Evolutionary conservation across 2,888 invertebrate species (phyloP).

Genomic region (Prosopocoilus inquinatus): DNA sequence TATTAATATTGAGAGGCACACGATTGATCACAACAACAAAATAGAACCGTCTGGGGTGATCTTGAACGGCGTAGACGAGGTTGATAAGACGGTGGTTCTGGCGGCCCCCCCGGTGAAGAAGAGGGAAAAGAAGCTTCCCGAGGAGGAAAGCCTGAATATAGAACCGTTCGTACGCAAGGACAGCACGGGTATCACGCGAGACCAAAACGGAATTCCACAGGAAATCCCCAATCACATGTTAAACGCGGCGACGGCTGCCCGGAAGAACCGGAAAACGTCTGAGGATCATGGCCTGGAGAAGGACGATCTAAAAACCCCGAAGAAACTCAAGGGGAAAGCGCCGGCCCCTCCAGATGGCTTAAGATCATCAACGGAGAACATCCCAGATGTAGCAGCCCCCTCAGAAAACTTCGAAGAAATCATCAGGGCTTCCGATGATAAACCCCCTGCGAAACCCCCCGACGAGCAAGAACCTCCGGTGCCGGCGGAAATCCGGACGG

Average conservation of each 20-base stretch:
- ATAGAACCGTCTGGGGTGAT: constrained; percentile 10
- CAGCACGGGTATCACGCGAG: constrained; percentile 60
- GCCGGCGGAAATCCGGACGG: constrained; percentile 15
- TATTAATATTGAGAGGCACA: constrained; percentile 38
- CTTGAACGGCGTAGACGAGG: constrained; percentile 50
- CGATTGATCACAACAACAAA: constrained; percentile 12
- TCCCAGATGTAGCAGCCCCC: constrained; percentile 45
- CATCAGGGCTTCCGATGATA: constrained; percentile 50
- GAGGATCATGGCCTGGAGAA: constrained; percentile 31
- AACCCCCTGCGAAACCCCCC: constrained; percentile 45
- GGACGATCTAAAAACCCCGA: constrained; percentile 50
- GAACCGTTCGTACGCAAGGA: constrained; percentile 45
- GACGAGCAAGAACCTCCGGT: constrained; percentile 11
- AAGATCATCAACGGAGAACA: constrained; percentile 13
- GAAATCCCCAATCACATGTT: constrained; percentile 71
- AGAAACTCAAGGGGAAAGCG: constrained; percentile 71
- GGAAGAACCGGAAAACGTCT: constrained; percentile 63
- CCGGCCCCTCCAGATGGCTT: constrained; percentile 61
- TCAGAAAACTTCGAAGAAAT: constrained; percentile 54
- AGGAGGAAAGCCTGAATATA: not conserved
- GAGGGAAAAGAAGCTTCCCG: constrained; percentile 44
- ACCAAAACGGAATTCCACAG: constrained; percentile 63
- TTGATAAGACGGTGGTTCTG: constrained; percentile 50
- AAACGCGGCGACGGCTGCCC: constrained; percentile 69
- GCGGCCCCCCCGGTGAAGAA: constrained; percentile 51